These are phyloP conservation scores for Oithona nana DNA, from an alignment of 2,888 invertebrate species.

Conservation along the genomic window DNA sequence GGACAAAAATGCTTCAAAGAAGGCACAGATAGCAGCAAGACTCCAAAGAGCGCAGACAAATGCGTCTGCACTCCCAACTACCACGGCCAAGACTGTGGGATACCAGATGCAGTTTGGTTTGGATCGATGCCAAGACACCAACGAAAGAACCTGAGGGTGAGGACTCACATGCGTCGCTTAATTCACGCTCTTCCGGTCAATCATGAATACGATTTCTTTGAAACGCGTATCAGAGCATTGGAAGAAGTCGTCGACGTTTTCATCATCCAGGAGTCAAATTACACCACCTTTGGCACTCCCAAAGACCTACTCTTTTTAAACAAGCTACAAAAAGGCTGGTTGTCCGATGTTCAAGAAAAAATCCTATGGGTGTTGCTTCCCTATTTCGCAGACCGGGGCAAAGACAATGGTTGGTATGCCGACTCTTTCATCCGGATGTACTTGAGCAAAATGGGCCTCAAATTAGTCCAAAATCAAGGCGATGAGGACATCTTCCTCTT, in stretches of 20 bases:
- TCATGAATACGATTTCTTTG: constrained; percentile 29
- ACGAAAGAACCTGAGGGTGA: constrained; percentile 26
- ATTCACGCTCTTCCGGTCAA: constrained; percentile 38
- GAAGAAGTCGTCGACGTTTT: constrained; percentile 42
- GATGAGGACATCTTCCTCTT: constrained; percentile 29
- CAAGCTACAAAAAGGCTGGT: constrained; percentile 32
- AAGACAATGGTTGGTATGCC: constrained; percentile 23
- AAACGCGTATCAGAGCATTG: constrained; percentile 41
- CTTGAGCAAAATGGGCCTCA: constrained; percentile 20
- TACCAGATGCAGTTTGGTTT: constrained; percentile 22
- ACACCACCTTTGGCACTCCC: constrained; percentile 24
- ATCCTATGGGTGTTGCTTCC: constrained; percentile 29
- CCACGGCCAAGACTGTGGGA: constrained; percentile 21
- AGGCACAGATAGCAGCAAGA: not conserved
- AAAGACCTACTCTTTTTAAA: constrained; percentile 29
- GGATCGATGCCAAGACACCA: constrained; percentile 14
- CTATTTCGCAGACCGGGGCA: constrained; percentile 19
- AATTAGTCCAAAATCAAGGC: constrained; percentile 19
- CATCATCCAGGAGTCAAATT: constrained; percentile 33
- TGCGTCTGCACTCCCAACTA: constrained; percentile 20
- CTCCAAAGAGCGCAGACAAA: not conserved
- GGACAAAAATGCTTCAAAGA: not conserved
- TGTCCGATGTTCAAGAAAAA: constrained; percentile 34
- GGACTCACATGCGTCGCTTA: constrained; percentile 32
- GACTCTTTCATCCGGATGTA: constrained; percentile 23